Evolutionary conservation across 2,888 invertebrate species (phyloP).

Genomic region (Tetragonula carbonaria): DNA sequence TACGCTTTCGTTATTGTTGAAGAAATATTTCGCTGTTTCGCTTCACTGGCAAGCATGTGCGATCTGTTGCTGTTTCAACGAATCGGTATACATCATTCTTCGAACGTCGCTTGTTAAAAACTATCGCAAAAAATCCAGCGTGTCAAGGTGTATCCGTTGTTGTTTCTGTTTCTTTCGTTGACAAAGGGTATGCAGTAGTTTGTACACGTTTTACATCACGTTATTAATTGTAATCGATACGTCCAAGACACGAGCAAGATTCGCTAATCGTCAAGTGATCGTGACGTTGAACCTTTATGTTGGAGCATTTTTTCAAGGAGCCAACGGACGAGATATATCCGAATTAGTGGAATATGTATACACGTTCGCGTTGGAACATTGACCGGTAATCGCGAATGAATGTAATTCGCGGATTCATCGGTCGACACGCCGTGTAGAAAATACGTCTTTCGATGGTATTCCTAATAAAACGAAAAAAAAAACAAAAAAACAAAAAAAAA

Average conservation of each 20-base stretch:
- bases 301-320: constrained; percentile 22
- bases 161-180: constrained; percentile 21
- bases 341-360: constrained; percentile 22
- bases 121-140: neutral
- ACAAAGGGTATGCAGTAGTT: constrained; percentile 18
- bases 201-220: constrained; percentile 24
- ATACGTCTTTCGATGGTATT: neutral
- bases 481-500: neutral
- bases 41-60: constrained; percentile 30
- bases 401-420: neutral
- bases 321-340: constrained; percentile 15
- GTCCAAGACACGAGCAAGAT: constrained; percentile 21
- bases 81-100: constrained; percentile 10
- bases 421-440: neutral
- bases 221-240: constrained; percentile 6
- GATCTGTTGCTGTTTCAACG: constrained; percentile 41
- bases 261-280: constrained; percentile 8
- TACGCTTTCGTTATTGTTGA: constrained; percentile 57
- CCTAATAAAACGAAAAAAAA: too few relatives aligned
- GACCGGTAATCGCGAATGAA: neutral
- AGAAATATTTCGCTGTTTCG: constrained; percentile 31
- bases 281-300: constrained; percentile 10
- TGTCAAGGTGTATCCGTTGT: constrained; percentile 21
- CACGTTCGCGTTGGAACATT: constrained; percentile 10
- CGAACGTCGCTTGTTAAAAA: constrained; percentile 23